Base-by-base conservation (phyloP, 2,113 vertebrate genomes). In the Tragelaphus buxtoni region DNA sequence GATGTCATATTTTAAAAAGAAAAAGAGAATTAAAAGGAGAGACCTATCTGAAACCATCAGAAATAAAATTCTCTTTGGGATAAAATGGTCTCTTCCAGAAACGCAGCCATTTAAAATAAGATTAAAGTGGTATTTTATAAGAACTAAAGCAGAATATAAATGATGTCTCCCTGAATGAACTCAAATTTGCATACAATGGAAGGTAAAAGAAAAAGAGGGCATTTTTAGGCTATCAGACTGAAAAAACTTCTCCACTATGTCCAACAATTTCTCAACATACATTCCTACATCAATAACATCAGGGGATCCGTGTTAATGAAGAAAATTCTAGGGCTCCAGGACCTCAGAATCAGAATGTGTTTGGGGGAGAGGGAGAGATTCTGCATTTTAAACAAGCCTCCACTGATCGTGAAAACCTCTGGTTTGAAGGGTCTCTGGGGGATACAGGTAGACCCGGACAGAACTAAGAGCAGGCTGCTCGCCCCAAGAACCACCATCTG, bases 21-120 rank as follows among this genome's bases (percentile, higher is more conserved):
- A 97, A 96, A 14, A 30, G 58, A 90, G 90, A 98, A 94, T 97
- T 93, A 96, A 95, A 98, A 90, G 96, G 95, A 92, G 56, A 95
- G 32, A 82, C 87, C 26, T 24, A 32, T 92, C 91, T 89, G 45
- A 97, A 97, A 85, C 56, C 47, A 98, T 82, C 94, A 98, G 81
- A 92, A 97, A 86, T 20, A 55, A 97, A 96, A 97, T 97, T 95
- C 80, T 88, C 77, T 58, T 49, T 95, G 63, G 28, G 26, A 92
- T 90, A 96, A 95, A 97, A 94, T 11, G 3, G 30, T 80, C 95
- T 91, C 63, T 97, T 94, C 22, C 30, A 86, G 91, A 96, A 95
- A 60, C 17, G 63, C 90, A 94, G n/a, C 30, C 4, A 0, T 91
- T 96, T 92, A 97, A 95, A 95, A 93, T 76, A 92, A 91, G 95